Conservation (phyloP, 92 coral and sea anemone genomes). For the Epizoanthus illoricatus region DNA sequence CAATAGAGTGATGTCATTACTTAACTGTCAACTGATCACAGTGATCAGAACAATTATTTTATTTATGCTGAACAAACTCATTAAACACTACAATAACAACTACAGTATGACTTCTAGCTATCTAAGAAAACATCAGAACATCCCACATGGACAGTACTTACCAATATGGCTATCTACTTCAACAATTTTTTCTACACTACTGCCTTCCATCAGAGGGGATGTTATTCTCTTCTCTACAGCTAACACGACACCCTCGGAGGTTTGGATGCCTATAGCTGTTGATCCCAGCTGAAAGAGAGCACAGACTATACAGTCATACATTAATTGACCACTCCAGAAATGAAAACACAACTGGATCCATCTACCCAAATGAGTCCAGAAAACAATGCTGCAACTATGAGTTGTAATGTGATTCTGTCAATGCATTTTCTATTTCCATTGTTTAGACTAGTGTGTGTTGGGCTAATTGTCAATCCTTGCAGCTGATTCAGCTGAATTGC, state of each 20-base stretch:
- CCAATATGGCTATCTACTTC: constrained; percentile 97
- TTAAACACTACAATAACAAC: too few relatives aligned
- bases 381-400: not conserved
- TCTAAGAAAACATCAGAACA: not conserved
- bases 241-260: constrained; percentile 96
- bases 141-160: constrained; percentile 15
- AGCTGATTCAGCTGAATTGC: too few relatives aligned
- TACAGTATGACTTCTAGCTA: not conserved
- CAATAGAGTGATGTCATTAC: not conserved
- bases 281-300: constrained; percentile 85
- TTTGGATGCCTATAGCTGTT: constrained; percentile 97
- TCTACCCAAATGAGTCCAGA: too few relatives aligned
- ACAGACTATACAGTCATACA: not conserved
- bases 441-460: too few relatives aligned
- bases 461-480: too few relatives aligned
- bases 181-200: constrained; percentile 97
- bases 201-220: constrained; percentile 94
- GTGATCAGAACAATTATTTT: not conserved
- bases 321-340: not conserved
- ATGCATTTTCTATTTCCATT: too few relatives aligned
- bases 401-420: not conserved
- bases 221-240: constrained; percentile 97
- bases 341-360: not conserved
- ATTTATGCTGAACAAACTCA: too few relatives aligned
- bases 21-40: not conserved